Evolutionary conservation across 2,797 vertebrate genomes (phyloP).

Genomic region (Siniperca obscura): DNA sequence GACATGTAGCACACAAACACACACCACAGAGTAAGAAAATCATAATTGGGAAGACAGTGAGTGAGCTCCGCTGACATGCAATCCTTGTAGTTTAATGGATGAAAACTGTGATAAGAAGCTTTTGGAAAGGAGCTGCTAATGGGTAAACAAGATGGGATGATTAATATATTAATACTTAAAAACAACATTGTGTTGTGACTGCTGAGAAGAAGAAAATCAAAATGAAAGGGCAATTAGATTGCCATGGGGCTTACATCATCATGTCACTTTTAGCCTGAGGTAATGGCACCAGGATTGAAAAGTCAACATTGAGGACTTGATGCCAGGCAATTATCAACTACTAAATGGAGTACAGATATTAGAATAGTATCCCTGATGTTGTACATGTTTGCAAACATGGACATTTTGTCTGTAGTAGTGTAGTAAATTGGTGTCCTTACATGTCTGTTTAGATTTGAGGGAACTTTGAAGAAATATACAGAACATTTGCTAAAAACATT

Average conservation of each 20-base stretch:
- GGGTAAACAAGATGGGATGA: constrained; percentile 63
- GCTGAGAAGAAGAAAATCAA: constrained; percentile 27
- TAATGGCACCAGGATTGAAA: constrained; percentile 13
- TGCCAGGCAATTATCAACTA: not conserved
- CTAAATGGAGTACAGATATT: no score
- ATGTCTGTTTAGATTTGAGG: no score
- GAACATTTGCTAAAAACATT: not conserved
- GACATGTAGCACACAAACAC: constrained; percentile 10
- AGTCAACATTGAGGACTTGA: constrained; percentile 32
- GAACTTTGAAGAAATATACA: no score
- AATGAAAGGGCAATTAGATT: constrained; percentile 13
- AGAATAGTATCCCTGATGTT: no score
- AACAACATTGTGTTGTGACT: constrained; percentile 41
- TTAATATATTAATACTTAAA: constrained; percentile 54
- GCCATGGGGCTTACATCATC: constrained; percentile 16
- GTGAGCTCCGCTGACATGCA: constrained; percentile 35
- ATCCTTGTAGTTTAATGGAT: constrained; percentile 54
- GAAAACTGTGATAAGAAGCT: constrained; percentile 52
- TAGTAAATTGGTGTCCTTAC: no score
- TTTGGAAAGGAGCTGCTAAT: constrained; percentile 57
- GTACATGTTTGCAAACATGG: no score
- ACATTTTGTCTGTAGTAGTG: no score
- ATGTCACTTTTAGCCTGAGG: constrained; percentile 25
- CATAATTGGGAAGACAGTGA: constrained; percentile 42
- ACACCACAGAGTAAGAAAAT: constrained; percentile 15